Evolutionary conservation across 2,797 vertebrate genomes (phyloP).

Genomic region (Diceros bicornis): DNA sequence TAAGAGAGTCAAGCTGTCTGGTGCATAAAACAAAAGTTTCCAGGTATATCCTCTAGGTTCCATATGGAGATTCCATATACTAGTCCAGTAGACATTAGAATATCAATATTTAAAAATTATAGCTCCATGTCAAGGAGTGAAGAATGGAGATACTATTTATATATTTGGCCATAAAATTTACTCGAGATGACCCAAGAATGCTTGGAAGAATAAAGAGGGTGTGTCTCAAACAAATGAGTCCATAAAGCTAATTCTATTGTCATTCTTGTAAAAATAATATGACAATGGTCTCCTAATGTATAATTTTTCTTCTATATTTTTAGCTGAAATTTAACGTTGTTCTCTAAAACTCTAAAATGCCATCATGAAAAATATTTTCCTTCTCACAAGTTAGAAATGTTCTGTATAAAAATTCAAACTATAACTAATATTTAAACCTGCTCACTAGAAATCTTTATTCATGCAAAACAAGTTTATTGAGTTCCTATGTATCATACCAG

Average conservation of each 20-base stretch:
- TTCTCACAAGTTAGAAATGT: not conserved
- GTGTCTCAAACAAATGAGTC: not conserved
- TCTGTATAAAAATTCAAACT: not conserved
- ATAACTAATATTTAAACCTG: not conserved
- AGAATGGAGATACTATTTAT: not conserved
- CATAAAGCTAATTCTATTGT: not conserved
- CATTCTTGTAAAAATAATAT: not conserved
- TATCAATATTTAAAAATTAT: not conserved
- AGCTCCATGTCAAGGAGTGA: not conserved
- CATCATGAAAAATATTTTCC: not conserved
- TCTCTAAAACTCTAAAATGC: not conserved
- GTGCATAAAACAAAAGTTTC: not conserved
- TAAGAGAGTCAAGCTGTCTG: not conserved
- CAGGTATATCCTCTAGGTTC: not conserved
- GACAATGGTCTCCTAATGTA: not conserved
- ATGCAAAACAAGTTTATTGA: not conserved
- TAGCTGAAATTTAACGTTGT: not conserved
- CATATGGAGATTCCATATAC: too few relatives aligned
- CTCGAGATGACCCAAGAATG: not conserved
- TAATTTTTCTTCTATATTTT: not conserved
- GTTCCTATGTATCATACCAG: not conserved
- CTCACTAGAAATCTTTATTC: not conserved
- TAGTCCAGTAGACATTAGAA: not conserved
- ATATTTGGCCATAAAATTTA: not conserved
- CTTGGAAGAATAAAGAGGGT: not conserved